phyloP scores from a whole-genome alignment of 2,888 invertebrate species.

The Carterocephalus palaemon region DNA sequence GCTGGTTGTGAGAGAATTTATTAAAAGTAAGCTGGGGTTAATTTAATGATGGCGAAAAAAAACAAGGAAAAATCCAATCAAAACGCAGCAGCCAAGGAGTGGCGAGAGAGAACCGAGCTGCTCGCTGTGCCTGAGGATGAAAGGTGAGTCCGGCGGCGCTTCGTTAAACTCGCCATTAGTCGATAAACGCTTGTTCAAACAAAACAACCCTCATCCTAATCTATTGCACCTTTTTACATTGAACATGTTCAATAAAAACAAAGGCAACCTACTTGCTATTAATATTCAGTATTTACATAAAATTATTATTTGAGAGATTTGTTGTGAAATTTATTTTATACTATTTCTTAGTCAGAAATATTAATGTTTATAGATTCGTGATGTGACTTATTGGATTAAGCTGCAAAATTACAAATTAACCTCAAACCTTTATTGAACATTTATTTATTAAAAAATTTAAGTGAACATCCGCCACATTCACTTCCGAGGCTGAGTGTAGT shows the following conservation, averaged over 20 bases:
- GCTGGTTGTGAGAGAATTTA: background rate
- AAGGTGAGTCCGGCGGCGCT: slow-evolving; percentile 68
- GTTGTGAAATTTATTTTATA: too few species aligned
- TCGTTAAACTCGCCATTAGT: slow-evolving; percentile 69
- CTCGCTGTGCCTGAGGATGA: slow-evolving; percentile 73
- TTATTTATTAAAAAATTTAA: slow-evolving; percentile 39
- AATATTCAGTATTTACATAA: too few species aligned
- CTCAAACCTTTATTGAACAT: background rate
- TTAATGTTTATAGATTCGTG: too few species aligned
- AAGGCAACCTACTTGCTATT: too few species aligned
- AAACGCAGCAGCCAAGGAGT: slow-evolving; percentile 51
- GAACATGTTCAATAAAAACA: too few species aligned
- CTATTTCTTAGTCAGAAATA: too few species aligned
- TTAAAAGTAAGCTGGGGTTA: slow-evolving; percentile 3
- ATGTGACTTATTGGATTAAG: too few species aligned
- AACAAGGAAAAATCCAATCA: slow-evolving; percentile 69
- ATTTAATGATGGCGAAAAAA: slow-evolving; percentile 55
- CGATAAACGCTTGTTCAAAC: slow-evolving; percentile 53
- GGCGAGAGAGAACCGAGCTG: slow-evolving; percentile 64
- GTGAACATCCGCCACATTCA: slow-evolving; percentile 60
- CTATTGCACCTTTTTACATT: slow-evolving; percentile 42
- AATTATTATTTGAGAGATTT: too few species aligned
- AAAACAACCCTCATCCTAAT: slow-evolving; percentile 51
- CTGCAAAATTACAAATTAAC: too few species aligned
- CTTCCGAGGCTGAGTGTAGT: slow-evolving; percentile 66